Evolutionary conservation across 2,113 vertebrate species (phyloP).

Genomic region (Myocastor coypus): DNA sequence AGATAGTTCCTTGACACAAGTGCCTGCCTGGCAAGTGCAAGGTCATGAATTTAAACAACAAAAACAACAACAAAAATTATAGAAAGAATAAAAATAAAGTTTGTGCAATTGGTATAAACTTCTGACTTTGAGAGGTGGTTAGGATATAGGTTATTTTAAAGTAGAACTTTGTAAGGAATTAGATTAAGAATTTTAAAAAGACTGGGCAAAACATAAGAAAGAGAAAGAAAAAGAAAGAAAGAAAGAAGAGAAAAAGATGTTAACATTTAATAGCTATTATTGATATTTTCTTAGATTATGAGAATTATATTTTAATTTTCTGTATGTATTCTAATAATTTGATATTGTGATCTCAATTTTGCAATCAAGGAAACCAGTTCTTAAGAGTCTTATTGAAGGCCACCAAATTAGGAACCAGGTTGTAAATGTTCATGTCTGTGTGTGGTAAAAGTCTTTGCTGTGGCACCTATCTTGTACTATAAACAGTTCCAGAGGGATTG

Average conservation of each 20-base stretch:
- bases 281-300: neutral
- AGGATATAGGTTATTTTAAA: neutral
- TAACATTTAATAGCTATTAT: neutral
- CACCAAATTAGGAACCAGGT: neutral
- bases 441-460: neutral
- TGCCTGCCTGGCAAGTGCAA: no score
- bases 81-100: neutral
- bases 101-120: no score
- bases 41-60: no score
- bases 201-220: neutral
- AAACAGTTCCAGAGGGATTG: neutral
- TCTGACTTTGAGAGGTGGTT: neutral
- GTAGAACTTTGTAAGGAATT: neutral
- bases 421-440: neutral
- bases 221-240: neutral
- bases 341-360: constrained; percentile 4
- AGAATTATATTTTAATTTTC: constrained; percentile 11
- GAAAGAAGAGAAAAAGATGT: neutral
- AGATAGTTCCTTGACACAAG: no score
- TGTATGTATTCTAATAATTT: neutral
- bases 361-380: neutral
- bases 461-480: neutral
- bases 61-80: no score
- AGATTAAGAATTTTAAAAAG: constrained; percentile 22
- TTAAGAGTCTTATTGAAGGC: neutral